Conservation (phyloP, 2,113 vertebrate genomes). For the Nematolebias whitei region DNA sequence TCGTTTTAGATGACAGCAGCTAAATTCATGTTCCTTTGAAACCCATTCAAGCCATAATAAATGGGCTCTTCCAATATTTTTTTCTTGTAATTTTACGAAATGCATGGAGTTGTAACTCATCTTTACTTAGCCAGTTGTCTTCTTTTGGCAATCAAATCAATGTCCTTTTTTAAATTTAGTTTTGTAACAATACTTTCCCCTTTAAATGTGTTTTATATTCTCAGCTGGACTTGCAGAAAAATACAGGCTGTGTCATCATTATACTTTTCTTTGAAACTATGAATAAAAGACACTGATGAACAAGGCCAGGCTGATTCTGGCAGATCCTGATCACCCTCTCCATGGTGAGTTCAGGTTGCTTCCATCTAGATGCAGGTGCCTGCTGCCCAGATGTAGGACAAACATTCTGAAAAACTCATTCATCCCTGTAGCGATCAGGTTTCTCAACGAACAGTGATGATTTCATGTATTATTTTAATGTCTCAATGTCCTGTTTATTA, state of each 20-base stretch:
- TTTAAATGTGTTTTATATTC: not conserved
- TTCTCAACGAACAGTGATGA: no score
- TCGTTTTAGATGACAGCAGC: constrained; percentile 19
- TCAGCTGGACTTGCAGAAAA: not conserved
- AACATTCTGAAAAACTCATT: no score
- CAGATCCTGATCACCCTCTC: no score
- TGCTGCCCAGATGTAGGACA: no score
- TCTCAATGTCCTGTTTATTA: no score
- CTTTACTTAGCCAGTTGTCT: not conserved
- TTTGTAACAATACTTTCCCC: not conserved
- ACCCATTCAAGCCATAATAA: constrained; percentile 2
- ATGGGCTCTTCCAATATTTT: not conserved
- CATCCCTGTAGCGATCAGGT: no score
- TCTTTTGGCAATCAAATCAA: not conserved
- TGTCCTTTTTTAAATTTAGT: not conserved
- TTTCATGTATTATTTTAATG: no score
- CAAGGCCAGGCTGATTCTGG: no score
- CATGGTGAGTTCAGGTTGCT: no score
- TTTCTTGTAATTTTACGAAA: not conserved
- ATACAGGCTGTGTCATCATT: constrained; percentile 7
- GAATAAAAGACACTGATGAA: no score
- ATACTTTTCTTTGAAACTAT: no score
- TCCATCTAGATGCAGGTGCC: no score
- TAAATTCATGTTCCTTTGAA: constrained; percentile 18
- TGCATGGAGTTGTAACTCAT: not conserved